These are phyloP conservation scores for Mimachlamys varia DNA, from an alignment of 2,888 invertebrate species.

Conservation along the genomic window DNA sequence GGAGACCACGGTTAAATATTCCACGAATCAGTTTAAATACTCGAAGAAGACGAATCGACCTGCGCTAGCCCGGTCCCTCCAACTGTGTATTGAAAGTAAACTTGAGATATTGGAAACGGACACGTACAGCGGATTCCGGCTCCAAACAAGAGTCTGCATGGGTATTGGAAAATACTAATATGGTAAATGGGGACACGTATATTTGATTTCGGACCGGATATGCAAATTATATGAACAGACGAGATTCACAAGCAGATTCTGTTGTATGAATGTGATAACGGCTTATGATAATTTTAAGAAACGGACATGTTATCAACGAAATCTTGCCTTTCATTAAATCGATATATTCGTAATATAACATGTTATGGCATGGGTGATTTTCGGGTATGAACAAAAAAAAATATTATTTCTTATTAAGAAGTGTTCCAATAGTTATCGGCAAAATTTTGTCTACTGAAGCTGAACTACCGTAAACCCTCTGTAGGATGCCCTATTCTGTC, in stretches of 20 bases:
- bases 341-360: no score
- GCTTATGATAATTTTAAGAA: background rate
- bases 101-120: background rate
- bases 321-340: background rate
- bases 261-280: background rate
- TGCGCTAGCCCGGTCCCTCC: background rate
- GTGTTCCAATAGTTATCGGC: no score
- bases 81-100: background rate
- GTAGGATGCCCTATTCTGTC: no score
- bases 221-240: background rate
- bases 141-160: background rate
- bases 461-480: no score
- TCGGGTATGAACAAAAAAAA: no score
- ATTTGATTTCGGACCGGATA: background rate
- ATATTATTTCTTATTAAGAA: no score
- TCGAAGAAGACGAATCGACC: background rate
- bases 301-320: background rate
- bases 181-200: background rate
- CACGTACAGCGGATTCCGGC: background rate
- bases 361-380: no score
- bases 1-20: background rate
- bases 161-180: background rate
- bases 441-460: no score
- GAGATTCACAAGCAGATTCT: background rate
- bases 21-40: background rate